Evolutionary conservation across 2,797 vertebrate genomes (phyloP).

Genomic region (Muraenolepis orangiensis): DNA sequence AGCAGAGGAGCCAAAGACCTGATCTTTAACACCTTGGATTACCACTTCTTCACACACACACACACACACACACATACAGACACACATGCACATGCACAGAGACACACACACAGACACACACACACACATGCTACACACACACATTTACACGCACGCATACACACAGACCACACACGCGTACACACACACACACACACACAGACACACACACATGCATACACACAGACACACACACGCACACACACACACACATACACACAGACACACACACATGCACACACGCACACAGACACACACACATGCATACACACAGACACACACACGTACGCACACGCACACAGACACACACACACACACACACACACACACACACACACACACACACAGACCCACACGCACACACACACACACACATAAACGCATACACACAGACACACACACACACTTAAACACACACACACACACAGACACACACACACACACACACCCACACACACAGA

Average conservation of each 20-base stretch:
- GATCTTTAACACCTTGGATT: constrained; percentile 39
- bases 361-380: constrained; percentile 15
- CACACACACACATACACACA: neutral
- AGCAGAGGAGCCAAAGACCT: constrained; percentile 45
- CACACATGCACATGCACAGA: neutral
- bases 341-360: constrained; percentile 7
- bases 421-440: constrained; percentile 9
- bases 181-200: constrained; percentile 1
- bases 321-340: constrained; percentile 15
- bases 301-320: constrained; percentile 1
- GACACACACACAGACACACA: constrained; percentile 6
- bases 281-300: constrained; percentile 8
- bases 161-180: constrained; percentile 4
- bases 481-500: constrained; percentile 1
- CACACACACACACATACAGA: constrained; percentile 9
- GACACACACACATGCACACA: constrained; percentile 14
- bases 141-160: no score
- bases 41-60: constrained; percentile 15
- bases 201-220: constrained; percentile 7
- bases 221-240: constrained; percentile 1
- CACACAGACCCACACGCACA: constrained; percentile 7
- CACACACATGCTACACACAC: constrained; percentile 16
- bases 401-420: constrained; percentile 3
- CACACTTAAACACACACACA: no score
- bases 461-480: constrained; percentile 8